Evolutionary conservation across 2,888 invertebrate genomes (phyloP), one percentile per base, ranked within the genome.

Genomic region (Diarsia dahlii): DNA sequence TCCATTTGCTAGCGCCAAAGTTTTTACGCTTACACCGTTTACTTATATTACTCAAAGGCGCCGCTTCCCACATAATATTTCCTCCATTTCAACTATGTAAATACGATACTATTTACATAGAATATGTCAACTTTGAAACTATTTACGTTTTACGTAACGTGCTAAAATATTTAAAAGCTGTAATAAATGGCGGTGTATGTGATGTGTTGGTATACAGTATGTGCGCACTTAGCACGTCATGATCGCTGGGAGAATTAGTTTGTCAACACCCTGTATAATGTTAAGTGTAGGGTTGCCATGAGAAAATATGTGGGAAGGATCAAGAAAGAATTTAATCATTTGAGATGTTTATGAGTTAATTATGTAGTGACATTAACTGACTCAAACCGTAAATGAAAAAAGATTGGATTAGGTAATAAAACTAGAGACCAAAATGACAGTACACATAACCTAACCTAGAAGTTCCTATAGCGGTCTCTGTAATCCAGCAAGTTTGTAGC

Each of bases 141-240:
- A 82, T 82, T 83, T 84, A 82, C 78, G 68, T 79, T 82, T 83
- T 84, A 82, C 78, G 68, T 79, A 75, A 54, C 74, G 80, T 86
- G 85, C 85, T 87, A 87, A 85, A 87, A 87, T 86, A 86, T 82
- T 84, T 84, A 76, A 84, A 82, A 76, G 80, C 82, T 45, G 46
- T 60, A 62, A 63, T 70, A 78, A 76, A 75, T 74, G 72, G 73
- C 74, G 60, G 65, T 71, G 50, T 81, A 78, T 89, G 87, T 77
- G 78, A 69, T 69, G 85, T 72, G 82, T 67, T 84, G 78, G 56
- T 76, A 80, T 79, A 18, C 60, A 60, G 23, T 65, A 34, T 75
- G 65, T 85, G 82, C 84, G 89, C 88, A 88, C 84, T 92, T 91
- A 91, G 86, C 92, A 91, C 90, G 84, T 91, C 89, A 89, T 91